These are phyloP conservation scores for Diuraphis noxia DNA, from an alignment of 1,140 invertebrate genomes.

Conservation along the genomic window DNA sequence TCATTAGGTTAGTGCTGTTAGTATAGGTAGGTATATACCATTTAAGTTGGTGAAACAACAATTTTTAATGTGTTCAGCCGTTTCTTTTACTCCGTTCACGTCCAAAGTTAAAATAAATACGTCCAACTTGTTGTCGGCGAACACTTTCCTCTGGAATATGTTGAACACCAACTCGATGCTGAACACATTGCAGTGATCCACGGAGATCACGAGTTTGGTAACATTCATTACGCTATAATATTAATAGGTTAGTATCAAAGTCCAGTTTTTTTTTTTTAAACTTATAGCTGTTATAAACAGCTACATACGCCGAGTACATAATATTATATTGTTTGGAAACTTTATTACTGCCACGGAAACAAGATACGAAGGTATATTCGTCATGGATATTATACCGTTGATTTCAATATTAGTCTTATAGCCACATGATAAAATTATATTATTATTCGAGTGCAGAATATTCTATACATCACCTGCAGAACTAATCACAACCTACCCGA, in stretches of 20 bases:
- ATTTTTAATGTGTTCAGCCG: not conserved
- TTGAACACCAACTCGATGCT: conserved; percentile 14
- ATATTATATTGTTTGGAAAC: not conserved
- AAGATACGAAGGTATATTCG: no score
- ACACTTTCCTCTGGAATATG: conserved; percentile 27
- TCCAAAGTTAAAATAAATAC: not conserved
- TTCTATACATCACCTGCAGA: no score
- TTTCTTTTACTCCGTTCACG: not conserved
- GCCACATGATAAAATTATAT: no score
- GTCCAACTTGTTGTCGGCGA: not conserved
- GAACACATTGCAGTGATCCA: not conserved
- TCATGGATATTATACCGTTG: no score
- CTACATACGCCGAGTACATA: not conserved
- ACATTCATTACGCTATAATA: not conserved
- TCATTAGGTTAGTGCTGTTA: no score
- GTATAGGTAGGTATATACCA: not conserved
- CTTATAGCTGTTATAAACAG: not conserved
- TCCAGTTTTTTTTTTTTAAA: not conserved
- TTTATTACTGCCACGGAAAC: not conserved
- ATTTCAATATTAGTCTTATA: no score
- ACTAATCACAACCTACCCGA: no score
- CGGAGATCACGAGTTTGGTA: conserved; percentile 23
- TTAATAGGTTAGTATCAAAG: not conserved
- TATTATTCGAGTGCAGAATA: no score
- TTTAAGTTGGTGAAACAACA: conserved; percentile 33